Evolutionary conservation across 2,888 invertebrate species (phyloP), one percentile per base, ranked within the genome.

Genomic region (Antheraea assamensis): DNA sequence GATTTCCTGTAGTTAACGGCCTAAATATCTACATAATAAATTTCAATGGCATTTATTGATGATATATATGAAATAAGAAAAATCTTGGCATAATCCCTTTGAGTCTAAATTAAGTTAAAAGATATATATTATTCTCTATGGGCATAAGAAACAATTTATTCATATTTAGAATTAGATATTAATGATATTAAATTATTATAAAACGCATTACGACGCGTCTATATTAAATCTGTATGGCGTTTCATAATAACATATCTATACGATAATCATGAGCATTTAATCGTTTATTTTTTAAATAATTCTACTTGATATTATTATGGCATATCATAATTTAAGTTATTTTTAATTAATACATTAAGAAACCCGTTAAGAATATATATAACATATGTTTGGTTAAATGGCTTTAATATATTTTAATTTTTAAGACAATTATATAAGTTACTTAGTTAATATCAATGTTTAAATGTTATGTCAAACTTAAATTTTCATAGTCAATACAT

Each of bases 161-260:
- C 76, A 58, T 70, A 70, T 83, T 76, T 81, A 76, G 35, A 68
- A 68, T 68, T 31, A 66, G 27, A 30, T 17, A 7, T 21, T 66
- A 35, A 71, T 72, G 71, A 74, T 74, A 71, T 75, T 64, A 75
- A 78, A 76, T 73, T 75, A 68, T 75, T 75, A 76, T 74, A 85
- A 88, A 86, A 78, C 89, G 89, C 88, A 77, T 80, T 77, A 76
- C 76, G 87, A 87, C 88, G 89, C 87, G 89, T 84, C 74, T 77
- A 73, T 82, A 85, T 88, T 83, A 82, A 87, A 88, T 88, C 85
- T 87, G 76, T 81, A 85, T 86, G 88, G 85, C 88, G 87, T 89
- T 82, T 74, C 10, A 58, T 24, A 10, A 58, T 24, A n/a, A 24
- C 24, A 24, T 58, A 74, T 80, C 81, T 79, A 73, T 77, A 72